These are phyloP conservation scores for Peromyscus leucopus DNA, from an alignment of 2,113 vertebrate genomes.

Conservation along the genomic window DNA sequence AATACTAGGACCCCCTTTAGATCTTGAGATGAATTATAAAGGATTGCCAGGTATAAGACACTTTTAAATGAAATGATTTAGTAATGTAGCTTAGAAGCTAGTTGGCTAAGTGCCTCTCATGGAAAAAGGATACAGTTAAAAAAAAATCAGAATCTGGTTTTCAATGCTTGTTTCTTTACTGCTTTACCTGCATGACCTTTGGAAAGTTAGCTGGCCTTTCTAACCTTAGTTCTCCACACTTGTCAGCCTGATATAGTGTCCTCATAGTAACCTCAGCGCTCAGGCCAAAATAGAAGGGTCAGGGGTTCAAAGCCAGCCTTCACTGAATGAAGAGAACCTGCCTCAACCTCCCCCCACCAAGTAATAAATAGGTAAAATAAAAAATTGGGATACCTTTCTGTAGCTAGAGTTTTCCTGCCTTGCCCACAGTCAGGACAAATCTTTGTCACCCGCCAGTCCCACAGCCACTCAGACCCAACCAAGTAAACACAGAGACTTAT, in stretches of 20 bases:
- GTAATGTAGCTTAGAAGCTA: neutral
- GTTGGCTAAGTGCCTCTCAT: neutral
- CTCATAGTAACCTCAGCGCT: neutral
- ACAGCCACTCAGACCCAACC: too few relatives aligned
- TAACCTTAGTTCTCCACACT: constrained; percentile 7
- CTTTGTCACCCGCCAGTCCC: too few relatives aligned
- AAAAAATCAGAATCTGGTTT: constrained; percentile 18
- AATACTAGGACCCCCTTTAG: neutral
- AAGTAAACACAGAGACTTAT: too few relatives aligned
- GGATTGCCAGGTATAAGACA: neutral
- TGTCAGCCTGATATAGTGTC: neutral
- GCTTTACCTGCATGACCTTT: neutral
- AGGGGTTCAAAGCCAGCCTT: neutral
- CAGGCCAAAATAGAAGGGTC: neutral
- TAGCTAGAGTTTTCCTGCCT: too few relatives aligned
- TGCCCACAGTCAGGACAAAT: too few relatives aligned
- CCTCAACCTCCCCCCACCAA: neutral
- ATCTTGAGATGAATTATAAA: constrained; percentile 34
- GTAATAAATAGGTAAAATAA: neutral
- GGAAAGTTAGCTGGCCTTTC: neutral
- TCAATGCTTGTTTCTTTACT: neutral
- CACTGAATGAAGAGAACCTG: neutral
- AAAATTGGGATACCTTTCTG: neutral
- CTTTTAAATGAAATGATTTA: neutral
- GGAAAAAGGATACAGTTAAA: neutral